A percentile compares a stretch with the other conserved stretches of the same genome.
Conservation (phyloP, 2,888 invertebrate species). For the Cephus spinipes region DNA sequence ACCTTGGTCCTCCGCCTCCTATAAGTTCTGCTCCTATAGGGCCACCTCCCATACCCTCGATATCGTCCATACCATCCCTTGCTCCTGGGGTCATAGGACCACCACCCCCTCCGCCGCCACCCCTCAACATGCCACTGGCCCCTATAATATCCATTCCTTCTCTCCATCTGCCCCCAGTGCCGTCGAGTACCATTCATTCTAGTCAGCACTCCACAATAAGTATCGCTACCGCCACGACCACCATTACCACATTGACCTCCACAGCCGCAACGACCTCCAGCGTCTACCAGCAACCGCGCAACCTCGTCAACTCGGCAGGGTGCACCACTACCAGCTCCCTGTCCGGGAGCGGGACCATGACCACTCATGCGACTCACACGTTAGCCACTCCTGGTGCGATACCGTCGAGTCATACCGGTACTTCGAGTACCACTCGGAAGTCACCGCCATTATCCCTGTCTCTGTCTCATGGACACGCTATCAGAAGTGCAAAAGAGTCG, state of each 20-base stretch:
- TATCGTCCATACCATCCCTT: conserved; percentile 47
- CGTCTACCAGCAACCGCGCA: conserved; percentile 46
- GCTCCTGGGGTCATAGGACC: conserved; percentile 45
- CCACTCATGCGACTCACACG: conserved; percentile 49
- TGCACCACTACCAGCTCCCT: conserved; percentile 68
- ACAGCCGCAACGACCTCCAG: conserved; percentile 38
- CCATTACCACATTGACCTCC: conserved; percentile 16
- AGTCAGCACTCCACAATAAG: conserved; percentile 58
- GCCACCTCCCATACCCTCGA: conserved; percentile 46
- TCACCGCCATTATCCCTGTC: conserved; percentile 37
- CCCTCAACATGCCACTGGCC: conserved; percentile 44
- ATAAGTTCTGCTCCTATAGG: conserved; percentile 51
- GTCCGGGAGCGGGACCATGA: conserved; percentile 68
- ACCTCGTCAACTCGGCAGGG: conserved; percentile 69
- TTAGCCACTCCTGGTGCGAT: conserved; percentile 38
- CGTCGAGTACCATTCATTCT: conserved; percentile 58
- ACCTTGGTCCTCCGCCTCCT: conserved; percentile 42
- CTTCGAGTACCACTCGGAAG: conserved; percentile 33
- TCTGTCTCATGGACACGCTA: conserved; percentile 29
- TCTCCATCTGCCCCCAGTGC: conserved; percentile 51
- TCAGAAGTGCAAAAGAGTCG: conserved; percentile 40
- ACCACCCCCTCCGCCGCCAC: conserved; percentile 34
- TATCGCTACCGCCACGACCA: conserved; percentile 44
- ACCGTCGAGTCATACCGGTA: conserved; percentile 39
- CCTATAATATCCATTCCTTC: conserved; percentile 57